A percentile compares a stretch with the other conserved stretches of the same genome.
These are phyloP conservation scores for Cotesia congregata DNA, from an alignment of 2,888 invertebrate genomes.

Conservation along the genomic window DNA sequence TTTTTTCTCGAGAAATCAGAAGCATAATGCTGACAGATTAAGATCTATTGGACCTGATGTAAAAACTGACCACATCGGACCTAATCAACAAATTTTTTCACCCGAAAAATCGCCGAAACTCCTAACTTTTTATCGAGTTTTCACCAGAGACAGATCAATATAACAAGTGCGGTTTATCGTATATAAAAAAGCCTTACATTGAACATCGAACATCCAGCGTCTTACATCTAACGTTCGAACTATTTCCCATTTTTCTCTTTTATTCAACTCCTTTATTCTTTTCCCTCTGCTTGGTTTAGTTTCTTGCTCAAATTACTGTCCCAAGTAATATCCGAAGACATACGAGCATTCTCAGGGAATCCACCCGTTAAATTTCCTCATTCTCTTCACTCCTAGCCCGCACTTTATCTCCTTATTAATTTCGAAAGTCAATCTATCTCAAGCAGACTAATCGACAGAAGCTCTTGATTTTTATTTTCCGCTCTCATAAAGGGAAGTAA, in stretches of 20 bases:
- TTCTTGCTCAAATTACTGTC: conserved; percentile 29
- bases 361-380: conserved; percentile 24
- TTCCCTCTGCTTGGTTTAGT: not conserved
- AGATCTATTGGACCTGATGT: too few relatives aligned
- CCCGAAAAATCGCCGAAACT: not conserved
- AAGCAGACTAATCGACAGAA: not conserved
- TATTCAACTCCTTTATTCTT: not conserved
- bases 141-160: conserved; percentile 16
- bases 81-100: too few relatives aligned
- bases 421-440: conserved; percentile 12
- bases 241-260: conserved; percentile 20
- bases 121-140: conserved; percentile 15
- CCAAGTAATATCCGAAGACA: conserved; percentile 39
- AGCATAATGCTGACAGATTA: too few relatives aligned
- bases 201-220: not conserved
- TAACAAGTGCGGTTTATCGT: conserved; percentile 21
- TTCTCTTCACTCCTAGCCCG: not conserved
- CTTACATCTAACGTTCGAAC: conserved; percentile 34
- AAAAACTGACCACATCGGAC: too few relatives aligned
- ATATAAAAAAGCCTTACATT: not conserved
- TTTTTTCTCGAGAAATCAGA: too few relatives aligned
- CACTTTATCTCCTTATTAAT: conserved; percentile 38
- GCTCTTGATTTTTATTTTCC: not conserved
- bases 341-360: conserved; percentile 4
- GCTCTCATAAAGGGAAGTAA: not conserved